These are phyloP conservation scores for Tringa solitaria DNA, from an alignment of 2,113 vertebrate species.

Conservation along the genomic window DNA sequence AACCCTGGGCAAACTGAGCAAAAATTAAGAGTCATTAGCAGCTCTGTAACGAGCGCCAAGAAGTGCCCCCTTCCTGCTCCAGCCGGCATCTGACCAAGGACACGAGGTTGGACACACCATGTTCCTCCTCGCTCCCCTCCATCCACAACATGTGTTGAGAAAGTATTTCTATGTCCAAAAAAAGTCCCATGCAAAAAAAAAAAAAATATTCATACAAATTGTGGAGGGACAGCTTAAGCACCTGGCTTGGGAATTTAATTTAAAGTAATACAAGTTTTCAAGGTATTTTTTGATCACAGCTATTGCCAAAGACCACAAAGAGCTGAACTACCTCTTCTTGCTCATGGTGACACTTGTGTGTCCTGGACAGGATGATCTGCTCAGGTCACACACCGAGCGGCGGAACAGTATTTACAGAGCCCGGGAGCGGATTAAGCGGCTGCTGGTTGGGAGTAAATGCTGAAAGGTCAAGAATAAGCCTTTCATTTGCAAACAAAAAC, in stretches of 20 bases:
- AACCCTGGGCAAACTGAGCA: background rate
- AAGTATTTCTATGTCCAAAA: background rate
- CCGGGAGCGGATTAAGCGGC: background rate
- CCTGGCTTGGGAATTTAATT: background rate
- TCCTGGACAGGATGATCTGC: background rate
- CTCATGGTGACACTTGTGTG: background rate
- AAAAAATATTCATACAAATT: background rate
- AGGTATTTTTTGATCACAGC: background rate
- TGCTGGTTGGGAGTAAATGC: background rate
- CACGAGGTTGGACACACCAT: too few species aligned
- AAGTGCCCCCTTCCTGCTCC: background rate
- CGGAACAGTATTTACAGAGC: background rate
- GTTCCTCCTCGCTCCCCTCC: background rate
- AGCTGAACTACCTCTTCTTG: background rate
- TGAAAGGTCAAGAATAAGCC: background rate
- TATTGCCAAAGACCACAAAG: background rate
- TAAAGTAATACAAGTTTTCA: background rate
- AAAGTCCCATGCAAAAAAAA: background rate
- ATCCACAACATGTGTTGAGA: rapidly evolving
- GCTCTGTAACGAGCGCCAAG: background rate
- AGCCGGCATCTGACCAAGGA: background rate
- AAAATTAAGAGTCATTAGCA: background rate
- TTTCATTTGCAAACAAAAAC: background rate
- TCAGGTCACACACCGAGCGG: background rate
- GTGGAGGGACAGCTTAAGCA: background rate